phyloP scores from a whole-genome alignment of 2,888 invertebrate genomes.

The Nomada hirtipes region DNA sequence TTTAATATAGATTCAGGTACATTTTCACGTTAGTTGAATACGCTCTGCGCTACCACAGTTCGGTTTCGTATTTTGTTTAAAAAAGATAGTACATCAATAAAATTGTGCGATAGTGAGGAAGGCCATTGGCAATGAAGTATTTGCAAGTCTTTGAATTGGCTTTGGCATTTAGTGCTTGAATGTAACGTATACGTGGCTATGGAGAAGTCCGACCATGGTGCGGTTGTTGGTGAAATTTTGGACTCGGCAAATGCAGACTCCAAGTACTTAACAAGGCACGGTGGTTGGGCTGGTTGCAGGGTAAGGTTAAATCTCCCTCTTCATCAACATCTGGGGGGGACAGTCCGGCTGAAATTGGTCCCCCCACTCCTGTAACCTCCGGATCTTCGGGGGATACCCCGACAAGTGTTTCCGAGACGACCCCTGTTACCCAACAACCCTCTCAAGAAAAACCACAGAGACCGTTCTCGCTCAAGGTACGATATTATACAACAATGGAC shows the following conservation, averaged over 20 bases:
- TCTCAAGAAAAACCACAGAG: constrained; percentile 86
- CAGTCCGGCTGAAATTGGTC: constrained; percentile 82
- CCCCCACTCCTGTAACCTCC: constrained; percentile 80
- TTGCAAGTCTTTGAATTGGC: constrained; percentile 57
- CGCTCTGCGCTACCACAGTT: not conserved
- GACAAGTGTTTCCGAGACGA: constrained; percentile 77
- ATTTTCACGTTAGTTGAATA: constrained; percentile 17
- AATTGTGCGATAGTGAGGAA: constrained; percentile 17
- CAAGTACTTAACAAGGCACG: constrained; percentile 82
- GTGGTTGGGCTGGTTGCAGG: constrained; percentile 84
- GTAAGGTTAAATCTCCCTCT: constrained; percentile 84
- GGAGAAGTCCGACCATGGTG: constrained; percentile 67
- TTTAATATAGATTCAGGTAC: not conserved
- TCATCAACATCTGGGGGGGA: constrained; percentile 83
- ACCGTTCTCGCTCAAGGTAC: constrained; percentile 87
- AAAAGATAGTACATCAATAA: not conserved
- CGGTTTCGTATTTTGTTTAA: not conserved
- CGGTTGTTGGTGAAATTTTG: constrained; percentile 64
- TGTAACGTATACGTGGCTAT: constrained; percentile 60
- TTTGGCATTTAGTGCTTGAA: constrained; percentile 68
- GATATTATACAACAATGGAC: constrained; percentile 60
- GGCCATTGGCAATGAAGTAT: constrained; percentile 34
- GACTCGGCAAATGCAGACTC: constrained; percentile 77
- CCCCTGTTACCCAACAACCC: constrained; percentile 80
- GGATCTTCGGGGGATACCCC: constrained; percentile 80